Percentiles rank a stretch among this genome's conserved stretches.
These are phyloP conservation scores for Astreopora myriophthalma DNA, from an alignment of 64 coral and sea anemone genomes.

Conservation along the genomic window DNA sequence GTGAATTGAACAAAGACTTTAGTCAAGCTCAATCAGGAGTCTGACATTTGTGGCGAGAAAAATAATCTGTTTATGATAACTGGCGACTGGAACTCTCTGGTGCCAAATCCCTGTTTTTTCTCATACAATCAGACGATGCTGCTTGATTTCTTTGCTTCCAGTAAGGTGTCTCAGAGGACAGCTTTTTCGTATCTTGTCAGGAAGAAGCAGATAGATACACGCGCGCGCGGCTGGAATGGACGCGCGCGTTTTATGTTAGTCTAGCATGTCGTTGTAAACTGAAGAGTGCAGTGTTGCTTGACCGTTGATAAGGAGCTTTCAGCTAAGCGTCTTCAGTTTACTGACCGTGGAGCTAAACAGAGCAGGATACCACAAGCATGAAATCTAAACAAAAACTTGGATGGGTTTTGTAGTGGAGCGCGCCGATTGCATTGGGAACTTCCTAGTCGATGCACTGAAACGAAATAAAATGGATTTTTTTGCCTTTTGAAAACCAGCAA, in stretches of 20 bases:
- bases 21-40: neutral
- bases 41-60: neutral
- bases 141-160: neutral
- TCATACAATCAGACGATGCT: neutral
- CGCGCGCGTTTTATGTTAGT: neutral
- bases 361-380: neutral
- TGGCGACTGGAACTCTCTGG: neutral
- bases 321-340: conserved; percentile 1
- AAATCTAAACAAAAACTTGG: conserved; percentile 1
- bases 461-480: too few species aligned
- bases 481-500: too few species aligned
- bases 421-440: too few species aligned
- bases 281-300: neutral
- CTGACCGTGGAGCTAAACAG: conserved; percentile 20
- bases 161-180: neutral
- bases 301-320: neutral
- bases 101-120: neutral
- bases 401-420: too few species aligned
- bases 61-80: neutral
- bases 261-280: neutral
- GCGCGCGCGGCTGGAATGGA: neutral
- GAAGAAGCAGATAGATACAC: neutral
- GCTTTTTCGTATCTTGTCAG: neutral
- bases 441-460: too few species aligned
- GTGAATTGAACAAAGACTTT: neutral